Percentiles rank a stretch among this genome's conserved stretches.
phyloP scores from a whole-genome alignment of 2,888 invertebrate species.

The Clostera curtula region DNA sequence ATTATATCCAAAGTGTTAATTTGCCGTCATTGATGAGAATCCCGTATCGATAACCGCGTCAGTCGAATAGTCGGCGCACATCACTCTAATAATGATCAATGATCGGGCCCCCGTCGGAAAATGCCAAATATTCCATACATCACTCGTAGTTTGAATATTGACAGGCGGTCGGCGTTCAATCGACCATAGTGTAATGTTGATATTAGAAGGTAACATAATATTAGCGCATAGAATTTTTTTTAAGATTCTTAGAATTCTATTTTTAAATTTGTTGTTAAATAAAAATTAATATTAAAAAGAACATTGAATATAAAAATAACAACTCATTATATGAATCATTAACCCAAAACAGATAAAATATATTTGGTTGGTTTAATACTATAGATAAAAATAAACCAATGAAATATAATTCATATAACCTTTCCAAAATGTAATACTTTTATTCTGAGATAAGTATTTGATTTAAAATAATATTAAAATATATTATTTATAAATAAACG shows the following conservation, averaged over 20 bases:
- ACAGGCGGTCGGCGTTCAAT: constrained; percentile 48
- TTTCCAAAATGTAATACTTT: too few species aligned
- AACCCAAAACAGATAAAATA: too few species aligned
- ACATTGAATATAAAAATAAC: too few species aligned
- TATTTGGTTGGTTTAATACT: too few species aligned
- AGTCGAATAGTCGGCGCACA: constrained; percentile 31
- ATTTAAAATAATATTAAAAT: too few species aligned
- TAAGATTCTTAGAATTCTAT: neutral
- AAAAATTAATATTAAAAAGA: neutral
- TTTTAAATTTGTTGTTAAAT: neutral
- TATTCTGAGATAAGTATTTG: too few species aligned
- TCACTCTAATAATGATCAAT: constrained; percentile 68
- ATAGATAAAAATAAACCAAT: too few species aligned
- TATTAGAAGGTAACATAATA: neutral
- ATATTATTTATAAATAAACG: too few species aligned
- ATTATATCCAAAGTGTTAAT: constrained; percentile 6
- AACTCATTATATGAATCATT: too few species aligned
- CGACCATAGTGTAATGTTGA: constrained; percentile 24
- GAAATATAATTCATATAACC: too few species aligned
- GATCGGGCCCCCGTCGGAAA: constrained; percentile 47
- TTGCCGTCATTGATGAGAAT: constrained; percentile 10
- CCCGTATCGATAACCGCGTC: constrained; percentile 26
- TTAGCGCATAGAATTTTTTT: neutral
- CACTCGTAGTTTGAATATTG: constrained; percentile 62
- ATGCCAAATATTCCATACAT: constrained; percentile 73